phyloP scores from a whole-genome alignment of 1,140 invertebrate species.

The Listronotus bonariensis region DNA sequence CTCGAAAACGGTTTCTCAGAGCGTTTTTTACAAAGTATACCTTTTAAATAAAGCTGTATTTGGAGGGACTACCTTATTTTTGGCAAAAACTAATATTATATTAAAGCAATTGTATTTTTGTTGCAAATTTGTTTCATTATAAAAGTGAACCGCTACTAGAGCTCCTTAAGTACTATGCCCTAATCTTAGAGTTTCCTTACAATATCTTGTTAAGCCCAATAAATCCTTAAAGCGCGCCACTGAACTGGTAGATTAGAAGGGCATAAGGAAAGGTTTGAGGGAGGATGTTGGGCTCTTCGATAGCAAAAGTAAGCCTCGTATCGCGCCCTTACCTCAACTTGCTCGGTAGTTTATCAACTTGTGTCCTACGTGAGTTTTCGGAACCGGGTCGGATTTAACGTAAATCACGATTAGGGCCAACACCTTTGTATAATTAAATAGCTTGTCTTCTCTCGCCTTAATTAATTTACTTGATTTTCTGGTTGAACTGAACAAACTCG shows the following conservation, averaged over 20 bases:
- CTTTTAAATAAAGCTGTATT: no score
- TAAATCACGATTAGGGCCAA: conserved; percentile 35
- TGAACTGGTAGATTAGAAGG: conserved; percentile 8
- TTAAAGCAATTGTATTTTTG: no score
- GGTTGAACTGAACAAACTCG: neutral
- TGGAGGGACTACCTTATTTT: no score
- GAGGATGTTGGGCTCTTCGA: conserved; percentile 17
- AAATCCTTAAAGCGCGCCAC: neutral
- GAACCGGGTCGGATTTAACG: conserved; percentile 27
- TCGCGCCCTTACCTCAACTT: conserved; percentile 26
- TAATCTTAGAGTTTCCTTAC: no score
- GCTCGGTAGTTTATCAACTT: conserved; percentile 36
- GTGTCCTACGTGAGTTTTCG: conserved; percentile 31
- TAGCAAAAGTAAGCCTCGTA: conserved; percentile 28
- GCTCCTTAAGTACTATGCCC: no score
- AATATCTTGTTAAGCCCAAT: neutral
- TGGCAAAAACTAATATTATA: no score
- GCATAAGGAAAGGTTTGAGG: conserved; percentile 4
- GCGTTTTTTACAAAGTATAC: no score
- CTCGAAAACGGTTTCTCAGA: no score
- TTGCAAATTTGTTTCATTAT: no score
- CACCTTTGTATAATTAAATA: conserved; percentile 35
- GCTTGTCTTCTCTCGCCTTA: conserved; percentile 13
- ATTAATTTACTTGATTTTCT: conserved; percentile 27
- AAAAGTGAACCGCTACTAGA: no score